phyloP scores from a whole-genome alignment of 2,797 vertebrate species.

The Astyanax mexicanus region DNA sequence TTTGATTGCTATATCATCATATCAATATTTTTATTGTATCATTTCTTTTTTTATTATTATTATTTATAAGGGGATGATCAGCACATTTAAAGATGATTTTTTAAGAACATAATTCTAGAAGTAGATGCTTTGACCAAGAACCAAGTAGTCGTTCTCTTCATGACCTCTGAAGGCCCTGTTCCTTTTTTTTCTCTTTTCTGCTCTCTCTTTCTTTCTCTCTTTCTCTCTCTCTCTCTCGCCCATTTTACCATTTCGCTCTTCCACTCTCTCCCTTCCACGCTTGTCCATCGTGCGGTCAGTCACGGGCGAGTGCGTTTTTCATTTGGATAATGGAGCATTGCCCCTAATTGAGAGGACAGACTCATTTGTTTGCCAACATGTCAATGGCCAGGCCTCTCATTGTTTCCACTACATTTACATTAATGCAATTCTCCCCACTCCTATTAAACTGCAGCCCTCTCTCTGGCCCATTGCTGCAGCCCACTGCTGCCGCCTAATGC shows the following conservation, averaged over 20 bases:
- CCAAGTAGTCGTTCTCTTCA: neutral
- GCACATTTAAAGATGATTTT: too few species aligned
- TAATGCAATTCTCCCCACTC: conserved; percentile 69
- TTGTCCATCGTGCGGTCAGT: conserved; percentile 54
- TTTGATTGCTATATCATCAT: too few species aligned
- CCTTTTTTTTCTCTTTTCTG: conserved; percentile 6
- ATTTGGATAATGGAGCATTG: conserved; percentile 71
- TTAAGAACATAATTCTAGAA: neutral
- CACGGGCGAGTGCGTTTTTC: conserved; percentile 64
- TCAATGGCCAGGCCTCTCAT: conserved; percentile 67
- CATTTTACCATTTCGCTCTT: conserved; percentile 13
- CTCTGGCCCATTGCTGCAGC: conserved; percentile 57
- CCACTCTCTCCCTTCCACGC: conserved; percentile 41
- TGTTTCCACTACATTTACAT: conserved; percentile 72
- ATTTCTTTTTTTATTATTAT: too few species aligned
- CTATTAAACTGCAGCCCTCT: conserved; percentile 64
- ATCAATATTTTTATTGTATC: too few species aligned
- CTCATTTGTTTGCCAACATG: conserved; percentile 71
- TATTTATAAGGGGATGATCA: too few species aligned
- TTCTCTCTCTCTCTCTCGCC: conserved; percentile 1
- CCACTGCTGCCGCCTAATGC: conserved; percentile 61
- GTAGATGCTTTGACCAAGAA: neutral
- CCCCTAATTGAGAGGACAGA: conserved; percentile 68
- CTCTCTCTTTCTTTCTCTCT: neutral
- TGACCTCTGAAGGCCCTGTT: conserved; percentile 5